Evolutionary conservation across 2,113 vertebrate species (phyloP).

Genomic region (Nasalis larvatus): DNA sequence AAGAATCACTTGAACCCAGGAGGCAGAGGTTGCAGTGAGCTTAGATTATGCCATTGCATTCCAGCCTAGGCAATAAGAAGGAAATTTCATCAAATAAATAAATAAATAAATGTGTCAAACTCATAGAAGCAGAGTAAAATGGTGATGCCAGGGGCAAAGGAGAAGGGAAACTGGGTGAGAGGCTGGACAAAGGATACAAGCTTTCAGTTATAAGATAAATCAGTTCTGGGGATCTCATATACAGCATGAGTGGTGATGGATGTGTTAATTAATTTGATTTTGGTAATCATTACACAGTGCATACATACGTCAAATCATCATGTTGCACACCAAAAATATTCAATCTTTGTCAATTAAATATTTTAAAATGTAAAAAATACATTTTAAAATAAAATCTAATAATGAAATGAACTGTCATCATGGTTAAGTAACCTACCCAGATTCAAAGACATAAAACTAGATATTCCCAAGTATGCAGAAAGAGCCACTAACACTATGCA

Average conservation of each 20-base stretch:
- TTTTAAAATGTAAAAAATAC: not conserved
- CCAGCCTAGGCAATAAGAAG: too few species aligned
- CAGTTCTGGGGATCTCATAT: not conserved
- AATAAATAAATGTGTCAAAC: too few species aligned
- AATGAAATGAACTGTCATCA: not conserved
- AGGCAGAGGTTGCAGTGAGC: too few species aligned
- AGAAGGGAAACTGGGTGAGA: too few species aligned
- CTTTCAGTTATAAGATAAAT: not conserved
- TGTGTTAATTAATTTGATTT: not conserved
- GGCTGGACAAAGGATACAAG: not conserved
- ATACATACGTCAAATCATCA: not conserved
- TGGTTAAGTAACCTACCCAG: not conserved
- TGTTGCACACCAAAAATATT: not conserved
- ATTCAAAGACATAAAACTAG: not conserved
- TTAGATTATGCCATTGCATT: too few species aligned
- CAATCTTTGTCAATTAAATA: not conserved
- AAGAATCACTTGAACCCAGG: too few species aligned
- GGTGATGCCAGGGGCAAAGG: accelerated
- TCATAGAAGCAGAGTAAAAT: not conserved
- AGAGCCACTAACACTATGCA: not conserved
- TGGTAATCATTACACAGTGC: not conserved
- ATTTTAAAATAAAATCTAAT: not conserved
- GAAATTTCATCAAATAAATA: too few species aligned
- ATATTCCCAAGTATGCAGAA: not conserved
- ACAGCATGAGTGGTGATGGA: not conserved